Evolutionary conservation across 2,888 invertebrate species (phyloP).

Genomic region (Latrodectus elegans): DNA sequence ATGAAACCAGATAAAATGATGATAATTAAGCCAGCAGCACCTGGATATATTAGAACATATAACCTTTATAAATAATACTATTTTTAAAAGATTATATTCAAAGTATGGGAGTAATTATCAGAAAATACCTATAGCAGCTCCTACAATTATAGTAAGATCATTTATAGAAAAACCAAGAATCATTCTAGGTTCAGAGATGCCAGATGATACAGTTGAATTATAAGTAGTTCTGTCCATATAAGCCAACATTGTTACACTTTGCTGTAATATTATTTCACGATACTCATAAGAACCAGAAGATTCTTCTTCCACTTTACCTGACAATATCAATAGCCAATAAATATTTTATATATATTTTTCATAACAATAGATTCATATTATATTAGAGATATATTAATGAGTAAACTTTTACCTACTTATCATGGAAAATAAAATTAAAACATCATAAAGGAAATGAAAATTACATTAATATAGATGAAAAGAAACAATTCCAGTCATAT

Average conservation of each 20-base stretch:
- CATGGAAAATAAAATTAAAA: neutral
- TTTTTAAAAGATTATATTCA: neutral
- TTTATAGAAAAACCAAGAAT: constrained; percentile 64
- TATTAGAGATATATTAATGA: neutral
- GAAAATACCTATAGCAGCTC: constrained; percentile 69
- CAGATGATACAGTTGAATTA: constrained; percentile 38
- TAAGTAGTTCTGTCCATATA: constrained; percentile 68
- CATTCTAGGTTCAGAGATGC: constrained; percentile 62
- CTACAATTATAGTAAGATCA: constrained; percentile 70
- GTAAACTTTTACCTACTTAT: no score
- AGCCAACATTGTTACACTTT: constrained; percentile 70
- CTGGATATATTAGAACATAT: constrained; percentile 22
- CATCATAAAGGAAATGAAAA: neutral
- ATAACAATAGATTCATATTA: neutral
- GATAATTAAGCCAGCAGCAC: constrained; percentile 69
- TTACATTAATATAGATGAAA: neutral
- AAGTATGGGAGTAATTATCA: neutral
- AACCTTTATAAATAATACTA: neutral
- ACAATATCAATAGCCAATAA: neutral
- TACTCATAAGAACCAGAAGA: constrained; percentile 62
- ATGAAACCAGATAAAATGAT: constrained; percentile 66
- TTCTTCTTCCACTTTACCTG: constrained; percentile 55
- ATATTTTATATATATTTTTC: neutral
- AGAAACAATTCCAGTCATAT: neutral
- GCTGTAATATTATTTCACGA: constrained; percentile 65